phyloP scores from a whole-genome alignment of 2,888 invertebrate genomes.

The Timema podura region DNA sequence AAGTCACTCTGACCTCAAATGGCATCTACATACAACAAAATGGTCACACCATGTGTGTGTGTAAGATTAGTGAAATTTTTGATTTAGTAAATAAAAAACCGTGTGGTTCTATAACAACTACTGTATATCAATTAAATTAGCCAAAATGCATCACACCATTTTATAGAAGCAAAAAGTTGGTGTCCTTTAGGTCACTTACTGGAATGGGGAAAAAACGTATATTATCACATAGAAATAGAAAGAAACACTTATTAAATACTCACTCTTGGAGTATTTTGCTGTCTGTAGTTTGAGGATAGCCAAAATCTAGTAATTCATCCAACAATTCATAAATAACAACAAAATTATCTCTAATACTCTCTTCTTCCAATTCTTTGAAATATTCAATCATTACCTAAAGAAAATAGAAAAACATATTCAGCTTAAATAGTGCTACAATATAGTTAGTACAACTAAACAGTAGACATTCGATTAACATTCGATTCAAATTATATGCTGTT shows the following conservation, averaged over 20 bases:
- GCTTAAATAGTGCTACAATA: not conserved
- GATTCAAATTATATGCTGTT: too few relatives aligned
- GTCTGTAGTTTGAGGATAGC: slow-evolving; percentile 98
- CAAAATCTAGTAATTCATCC: slow-evolving; percentile 96
- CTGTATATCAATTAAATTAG: too few relatives aligned
- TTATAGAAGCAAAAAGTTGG: too few relatives aligned
- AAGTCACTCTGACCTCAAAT: too few relatives aligned
- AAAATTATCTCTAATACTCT: slow-evolving; percentile 97
- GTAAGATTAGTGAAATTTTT: too few relatives aligned
- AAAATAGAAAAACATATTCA: slow-evolving; percentile 3
- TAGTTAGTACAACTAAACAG: not conserved
- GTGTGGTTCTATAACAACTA: too few relatives aligned
- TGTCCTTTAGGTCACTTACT: too few relatives aligned
- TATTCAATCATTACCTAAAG: slow-evolving; percentile 80
- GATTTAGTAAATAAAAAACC: too few relatives aligned
- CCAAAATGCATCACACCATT: too few relatives aligned
- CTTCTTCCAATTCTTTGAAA: slow-evolving; percentile 97
- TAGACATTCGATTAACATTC: not conserved
- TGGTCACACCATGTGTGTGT: too few relatives aligned
- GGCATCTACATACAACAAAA: too few relatives aligned
- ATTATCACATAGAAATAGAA: too few relatives aligned
- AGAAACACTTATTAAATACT: slow-evolving; percentile 33
- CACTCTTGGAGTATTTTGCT: slow-evolving; percentile 94
- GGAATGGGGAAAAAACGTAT: not conserved
- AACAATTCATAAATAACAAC: slow-evolving; percentile 96